Percentiles rank a stretch among this genome's conserved stretches.
These are phyloP conservation scores for Athrips mouffetella DNA, from an alignment of 2,888 invertebrate genomes.

Conservation along the genomic window DNA sequence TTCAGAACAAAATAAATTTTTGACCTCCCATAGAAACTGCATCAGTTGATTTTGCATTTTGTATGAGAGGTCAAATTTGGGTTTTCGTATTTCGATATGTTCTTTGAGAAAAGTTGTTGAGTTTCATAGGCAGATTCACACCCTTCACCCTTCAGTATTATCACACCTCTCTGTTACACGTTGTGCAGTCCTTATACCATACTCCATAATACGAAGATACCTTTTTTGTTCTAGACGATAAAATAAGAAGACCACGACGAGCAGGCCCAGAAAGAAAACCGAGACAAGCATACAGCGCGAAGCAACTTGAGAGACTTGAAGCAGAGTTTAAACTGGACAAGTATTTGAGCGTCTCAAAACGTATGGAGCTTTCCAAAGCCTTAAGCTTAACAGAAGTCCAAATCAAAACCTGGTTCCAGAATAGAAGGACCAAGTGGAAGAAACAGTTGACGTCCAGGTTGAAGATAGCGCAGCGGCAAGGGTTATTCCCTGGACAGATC, in stretches of 20 bases:
- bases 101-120: too few relatives aligned
- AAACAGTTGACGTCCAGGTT: conserved; percentile 94
- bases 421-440: conserved; percentile 97
- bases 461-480: conserved; percentile 93
- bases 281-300: conserved; percentile 96
- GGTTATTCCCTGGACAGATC: conserved; percentile 84
- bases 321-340: conserved; percentile 97
- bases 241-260: conserved; percentile 89
- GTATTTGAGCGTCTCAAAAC: conserved; percentile 96
- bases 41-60: too few relatives aligned
- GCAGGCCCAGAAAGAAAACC: conserved; percentile 96
- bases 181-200: too few relatives aligned
- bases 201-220: too few relatives aligned
- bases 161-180: too few relatives aligned
- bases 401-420: conserved; percentile 98
- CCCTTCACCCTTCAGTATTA: too few relatives aligned
- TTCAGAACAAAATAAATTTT: too few relatives aligned
- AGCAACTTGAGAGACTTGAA: conserved; percentile 94
- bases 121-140: too few relatives aligned
- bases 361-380: conserved; percentile 94
- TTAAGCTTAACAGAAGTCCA: conserved; percentile 95
- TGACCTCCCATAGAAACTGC: too few relatives aligned
- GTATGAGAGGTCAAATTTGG: too few relatives aligned
- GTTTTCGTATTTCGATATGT: too few relatives aligned
- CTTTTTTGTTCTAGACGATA: conserved; percentile 80